Evolutionary conservation across 1,140 invertebrate genomes (phyloP), one percentile per base, ranked within the genome.

Genomic region (Drosophila kohkoa): DNA sequence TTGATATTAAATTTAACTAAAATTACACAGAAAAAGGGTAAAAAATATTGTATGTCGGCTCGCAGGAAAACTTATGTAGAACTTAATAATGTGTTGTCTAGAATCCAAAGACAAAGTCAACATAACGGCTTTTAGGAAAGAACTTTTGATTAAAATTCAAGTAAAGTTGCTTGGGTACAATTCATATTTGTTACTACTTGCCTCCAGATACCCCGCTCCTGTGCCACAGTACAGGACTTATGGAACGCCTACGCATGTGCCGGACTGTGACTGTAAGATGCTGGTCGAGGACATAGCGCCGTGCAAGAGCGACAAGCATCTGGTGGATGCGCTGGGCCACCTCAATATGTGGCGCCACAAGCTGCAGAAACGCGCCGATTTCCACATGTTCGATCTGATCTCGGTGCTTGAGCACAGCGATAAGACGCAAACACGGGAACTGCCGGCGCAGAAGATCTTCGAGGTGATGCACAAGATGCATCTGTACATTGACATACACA

Each of bases 311-410:
- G 69, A 72, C n/a, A 41, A 67, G 8, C 57, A 48, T 0, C 30
- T 82, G 8, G 25, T 75, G 5, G 76, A 76, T 1, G 74, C 86
- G 1, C 30, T 91, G 6, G 57, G 49, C 0, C 68, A 91, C 35
- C 38, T 91, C 3, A 91, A 85, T 35, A 72, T 55, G 15, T 62
- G 79, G 13, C 90, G 90, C 6, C 75, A 75, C 2, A 71, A 52
- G 7, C 43, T 91, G 10, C 62, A 74, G 11, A 69, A 85, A 4
- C 64, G 70, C 0, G 11, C 64, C 0, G 52, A 78, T 10, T 88
- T 90, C 1, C 64, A 90, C 2, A 77, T 89, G 57, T 57, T 74
- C 5, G 67, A 65, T 48, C 63, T 91, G 10, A 64, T 71, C 4
- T 41, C 71, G 4, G 6, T 68, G 11, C 57, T 91, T 25, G 60